Evolutionary conservation across 1,140 invertebrate species (phyloP).

Genomic region (Ladona fulva): DNA sequence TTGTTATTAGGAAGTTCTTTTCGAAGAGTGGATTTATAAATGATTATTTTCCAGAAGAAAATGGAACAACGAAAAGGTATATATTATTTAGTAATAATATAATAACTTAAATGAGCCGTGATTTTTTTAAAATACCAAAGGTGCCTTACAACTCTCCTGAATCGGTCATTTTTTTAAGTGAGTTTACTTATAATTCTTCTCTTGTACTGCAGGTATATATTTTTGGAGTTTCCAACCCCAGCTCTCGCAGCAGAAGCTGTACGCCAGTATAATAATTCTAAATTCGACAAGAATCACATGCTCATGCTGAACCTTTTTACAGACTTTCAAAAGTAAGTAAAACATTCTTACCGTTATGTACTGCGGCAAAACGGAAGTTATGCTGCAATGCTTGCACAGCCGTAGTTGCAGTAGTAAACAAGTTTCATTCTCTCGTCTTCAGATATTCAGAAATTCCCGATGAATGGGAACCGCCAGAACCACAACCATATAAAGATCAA

Average conservation of each 20-base stretch:
- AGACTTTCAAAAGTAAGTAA: slow-evolving; percentile 82
- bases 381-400: no score
- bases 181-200: slow-evolving; percentile 22
- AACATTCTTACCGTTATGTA: no score
- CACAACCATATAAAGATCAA: slow-evolving; percentile 77
- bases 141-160: no score
- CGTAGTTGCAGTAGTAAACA: background rate
- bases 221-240: slow-evolving; percentile 81
- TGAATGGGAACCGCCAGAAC: slow-evolving; percentile 82
- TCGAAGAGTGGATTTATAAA: slow-evolving; percentile 87
- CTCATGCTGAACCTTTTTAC: slow-evolving; percentile 93
- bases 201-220: slow-evolving; percentile 67
- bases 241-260: slow-evolving; percentile 77
- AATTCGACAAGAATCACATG: slow-evolving; percentile 92
- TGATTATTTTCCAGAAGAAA: slow-evolving; percentile 79
- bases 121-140: no score
- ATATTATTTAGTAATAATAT: slow-evolving; percentile 20
- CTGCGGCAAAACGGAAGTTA: no score
- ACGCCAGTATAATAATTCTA: slow-evolving; percentile 81
- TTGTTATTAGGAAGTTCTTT: slow-evolving; percentile 87
- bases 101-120: no score
- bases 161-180: no score
- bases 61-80: slow-evolving; percentile 77
- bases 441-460: slow-evolving; percentile 86
- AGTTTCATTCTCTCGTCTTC: slow-evolving; percentile 21